Conservation (phyloP, 2,888 invertebrate genomes). For the Neoaliturus tenellus region DNA sequence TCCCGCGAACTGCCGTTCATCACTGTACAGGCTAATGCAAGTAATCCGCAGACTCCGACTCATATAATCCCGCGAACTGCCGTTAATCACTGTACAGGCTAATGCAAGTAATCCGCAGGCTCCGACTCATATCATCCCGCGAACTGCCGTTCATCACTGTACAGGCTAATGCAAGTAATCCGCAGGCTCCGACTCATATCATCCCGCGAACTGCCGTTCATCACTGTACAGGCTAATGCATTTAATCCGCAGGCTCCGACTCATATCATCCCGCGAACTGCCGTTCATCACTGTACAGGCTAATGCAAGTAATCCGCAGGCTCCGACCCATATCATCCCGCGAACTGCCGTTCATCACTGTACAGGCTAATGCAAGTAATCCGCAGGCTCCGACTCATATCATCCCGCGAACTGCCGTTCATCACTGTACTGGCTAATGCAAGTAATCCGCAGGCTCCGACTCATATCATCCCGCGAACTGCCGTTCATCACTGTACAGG, state of each 20-base stretch:
- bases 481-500: neutral
- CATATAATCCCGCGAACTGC: neutral
- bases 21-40: neutral
- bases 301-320: neutral
- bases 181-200: neutral
- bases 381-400: neutral
- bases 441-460: neutral
- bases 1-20: neutral
- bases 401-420: neutral
- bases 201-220: neutral
- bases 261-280: neutral
- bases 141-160: neutral
- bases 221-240: neutral
- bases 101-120: neutral
- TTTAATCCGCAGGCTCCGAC: neutral
- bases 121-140: neutral
- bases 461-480: neutral
- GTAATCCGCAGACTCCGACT: neutral
- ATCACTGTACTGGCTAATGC: neutral
- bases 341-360: neutral
- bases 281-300: neutral
- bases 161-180: neutral
- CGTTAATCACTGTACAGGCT: neutral
- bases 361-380: neutral
- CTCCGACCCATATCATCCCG: neutral